A percentile compares a stretch with the other conserved stretches of the same genome.
These are phyloP conservation scores for Leptonema lineaticorne DNA, from an alignment of 1,140 invertebrate genomes.

Conservation along the genomic window DNA sequence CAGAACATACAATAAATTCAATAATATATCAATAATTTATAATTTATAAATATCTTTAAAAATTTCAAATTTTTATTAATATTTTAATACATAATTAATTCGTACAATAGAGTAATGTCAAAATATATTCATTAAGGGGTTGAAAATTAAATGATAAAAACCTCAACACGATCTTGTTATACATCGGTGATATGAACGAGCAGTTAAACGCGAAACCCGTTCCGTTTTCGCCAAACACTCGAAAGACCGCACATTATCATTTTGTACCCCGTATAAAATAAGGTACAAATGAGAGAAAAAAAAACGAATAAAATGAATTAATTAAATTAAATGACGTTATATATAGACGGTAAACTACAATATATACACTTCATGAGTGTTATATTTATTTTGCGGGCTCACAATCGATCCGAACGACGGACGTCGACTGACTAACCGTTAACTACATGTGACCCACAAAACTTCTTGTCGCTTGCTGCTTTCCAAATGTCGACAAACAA, in stretches of 20 bases:
- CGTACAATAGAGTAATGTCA: no score
- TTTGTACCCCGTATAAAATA: neutral
- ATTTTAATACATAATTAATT: no score
- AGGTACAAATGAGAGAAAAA: neutral
- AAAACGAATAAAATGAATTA: neutral
- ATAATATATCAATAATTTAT: no score
- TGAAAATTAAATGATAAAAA: no score
- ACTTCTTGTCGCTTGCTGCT: slow-evolving; percentile 26
- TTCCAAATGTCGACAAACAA: slow-evolving; percentile 19
- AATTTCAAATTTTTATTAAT: no score
- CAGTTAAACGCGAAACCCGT: slow-evolving; percentile 4
- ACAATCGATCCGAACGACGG: slow-evolving; percentile 15
- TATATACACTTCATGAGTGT: neutral
- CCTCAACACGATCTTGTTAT: no score
- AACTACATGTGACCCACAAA: slow-evolving; percentile 32
- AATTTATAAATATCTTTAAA: no score
- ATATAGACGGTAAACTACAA: neutral
- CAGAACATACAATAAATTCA: no score
- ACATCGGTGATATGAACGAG: neutral
- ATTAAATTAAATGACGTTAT: neutral
- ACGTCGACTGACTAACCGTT: slow-evolving; percentile 27
- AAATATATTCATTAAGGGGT: no score
- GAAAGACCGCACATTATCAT: neutral
- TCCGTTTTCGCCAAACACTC: neutral
- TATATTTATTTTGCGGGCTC: neutral